These are phyloP conservation scores for Misgurnus mizolepis DNA, from an alignment of 2,113 vertebrate species.

Conservation along the genomic window DNA sequence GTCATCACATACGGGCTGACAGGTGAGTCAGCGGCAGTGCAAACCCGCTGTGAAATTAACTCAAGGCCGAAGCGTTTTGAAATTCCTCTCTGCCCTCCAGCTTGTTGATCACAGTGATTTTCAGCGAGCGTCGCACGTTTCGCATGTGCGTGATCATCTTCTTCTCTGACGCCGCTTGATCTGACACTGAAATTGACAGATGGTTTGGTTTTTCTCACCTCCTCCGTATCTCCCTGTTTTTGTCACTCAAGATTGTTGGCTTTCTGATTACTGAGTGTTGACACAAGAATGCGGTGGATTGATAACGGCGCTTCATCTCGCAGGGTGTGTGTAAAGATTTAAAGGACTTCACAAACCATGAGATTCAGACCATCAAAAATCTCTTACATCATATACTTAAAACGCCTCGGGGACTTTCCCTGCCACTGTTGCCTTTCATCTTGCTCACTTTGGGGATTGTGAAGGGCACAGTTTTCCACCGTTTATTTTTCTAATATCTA, in stretches of 20 bases:
- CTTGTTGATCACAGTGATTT: conserved; percentile 34
- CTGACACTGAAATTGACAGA: conserved; percentile 28
- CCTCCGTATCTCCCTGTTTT: conserved; percentile 2
- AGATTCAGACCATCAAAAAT: no score
- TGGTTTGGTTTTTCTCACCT: conserved; percentile 11
- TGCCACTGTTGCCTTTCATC: no score
- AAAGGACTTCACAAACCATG: no score
- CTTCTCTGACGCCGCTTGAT: conserved; percentile 5
- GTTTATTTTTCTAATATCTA: no score
- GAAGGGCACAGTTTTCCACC: no score
- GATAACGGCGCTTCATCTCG: conserved; percentile 2
- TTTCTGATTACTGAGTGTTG: conserved; percentile 3
- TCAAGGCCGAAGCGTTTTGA: neutral
- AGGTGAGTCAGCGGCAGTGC: conserved; percentile 25
- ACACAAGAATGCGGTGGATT: conserved; percentile 13
- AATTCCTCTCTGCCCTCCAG: conserved; percentile 9
- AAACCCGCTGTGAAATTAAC: conserved; percentile 29
- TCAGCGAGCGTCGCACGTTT: conserved; percentile 8
- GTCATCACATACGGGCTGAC: conserved; percentile 29
- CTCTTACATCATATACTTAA: no score
- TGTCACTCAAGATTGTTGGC: conserved; percentile 16
- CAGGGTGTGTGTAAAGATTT: neutral
- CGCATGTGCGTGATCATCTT: neutral
- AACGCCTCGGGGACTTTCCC: no score
- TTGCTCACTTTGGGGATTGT: no score